Evolutionary conservation across 2,113 vertebrate species (phyloP).

Genomic region (Grallaria varia): DNA sequence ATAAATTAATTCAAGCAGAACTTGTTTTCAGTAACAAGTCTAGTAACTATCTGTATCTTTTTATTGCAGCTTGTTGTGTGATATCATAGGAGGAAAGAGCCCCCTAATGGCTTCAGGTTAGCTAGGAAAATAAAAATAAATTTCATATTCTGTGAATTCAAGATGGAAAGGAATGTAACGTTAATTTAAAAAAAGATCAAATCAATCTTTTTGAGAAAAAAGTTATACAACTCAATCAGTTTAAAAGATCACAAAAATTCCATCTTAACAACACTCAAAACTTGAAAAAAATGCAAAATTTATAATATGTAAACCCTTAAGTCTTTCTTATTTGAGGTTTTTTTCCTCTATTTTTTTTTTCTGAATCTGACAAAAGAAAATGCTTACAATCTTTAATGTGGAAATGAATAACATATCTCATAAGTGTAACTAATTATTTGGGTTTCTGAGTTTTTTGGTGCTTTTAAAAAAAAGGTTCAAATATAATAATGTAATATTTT

Average conservation of each 20-base stretch:
- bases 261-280: background rate
- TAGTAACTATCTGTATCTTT: background rate
- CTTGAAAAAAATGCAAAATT: background rate
- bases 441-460: background rate
- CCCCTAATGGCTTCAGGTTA: conserved; percentile 72
- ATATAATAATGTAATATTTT: accelerated
- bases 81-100: conserved; percentile 72
- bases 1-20: background rate
- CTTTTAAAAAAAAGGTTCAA: background rate
- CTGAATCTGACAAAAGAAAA: background rate
- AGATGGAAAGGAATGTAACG: background rate
- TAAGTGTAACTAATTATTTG: background rate
- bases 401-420: background rate
- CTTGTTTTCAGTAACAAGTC: background rate
- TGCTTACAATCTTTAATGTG: background rate
- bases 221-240: background rate
- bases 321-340: background rate
- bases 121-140: conserved; percentile 19
- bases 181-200: background rate
- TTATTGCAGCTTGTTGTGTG: background rate
- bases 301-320: background rate
- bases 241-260: background rate
- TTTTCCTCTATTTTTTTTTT: background rate
- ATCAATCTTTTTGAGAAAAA: background rate
- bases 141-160: background rate